A percentile compares a stretch with the other conserved stretches of the same genome.
Evolutionary conservation across 2,888 invertebrate species (phyloP).

Genomic region (Notodonta ziczac): DNA sequence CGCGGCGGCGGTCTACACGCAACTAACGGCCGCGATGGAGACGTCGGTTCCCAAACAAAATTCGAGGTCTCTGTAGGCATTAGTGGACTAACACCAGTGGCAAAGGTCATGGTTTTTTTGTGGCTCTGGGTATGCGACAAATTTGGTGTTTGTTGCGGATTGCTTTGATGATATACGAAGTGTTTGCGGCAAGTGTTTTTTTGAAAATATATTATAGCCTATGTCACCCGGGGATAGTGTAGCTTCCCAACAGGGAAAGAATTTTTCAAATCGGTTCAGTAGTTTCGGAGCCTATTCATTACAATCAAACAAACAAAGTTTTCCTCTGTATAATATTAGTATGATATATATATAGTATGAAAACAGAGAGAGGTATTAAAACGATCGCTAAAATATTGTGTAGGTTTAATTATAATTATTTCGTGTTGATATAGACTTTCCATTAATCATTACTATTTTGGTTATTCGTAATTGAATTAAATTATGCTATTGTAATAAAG

Average conservation of each 20-base stretch:
- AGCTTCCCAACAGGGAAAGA: too few species aligned
- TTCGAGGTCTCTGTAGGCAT: slow-evolving; percentile 70
- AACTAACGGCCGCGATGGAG: slow-evolving; percentile 63
- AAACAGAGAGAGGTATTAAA: neutral
- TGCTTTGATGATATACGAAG: slow-evolving; percentile 20
- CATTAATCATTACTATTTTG: neutral
- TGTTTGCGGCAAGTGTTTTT: slow-evolving; percentile 13
- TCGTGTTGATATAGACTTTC: too few species aligned
- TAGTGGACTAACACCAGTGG: slow-evolving; percentile 62
- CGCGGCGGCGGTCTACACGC: slow-evolving; percentile 64
- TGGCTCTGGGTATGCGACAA: slow-evolving; percentile 25
- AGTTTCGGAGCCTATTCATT: too few species aligned
- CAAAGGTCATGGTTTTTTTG: slow-evolving; percentile 71
- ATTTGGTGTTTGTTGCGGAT: slow-evolving; percentile 26
- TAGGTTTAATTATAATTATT: neutral
- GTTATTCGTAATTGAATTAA: neutral
- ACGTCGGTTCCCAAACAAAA: slow-evolving; percentile 61
- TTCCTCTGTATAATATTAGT: too few species aligned
- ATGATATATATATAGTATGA: too few species aligned
- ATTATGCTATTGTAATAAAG: neutral
- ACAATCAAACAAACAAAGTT: too few species aligned
- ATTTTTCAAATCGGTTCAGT: too few species aligned
- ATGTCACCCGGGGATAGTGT: too few species aligned
- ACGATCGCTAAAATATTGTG: neutral
- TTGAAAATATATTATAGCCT: too few species aligned